phyloP scores from a whole-genome alignment of 2,113 vertebrate genomes.

The Hiodon tergisus region DNA sequence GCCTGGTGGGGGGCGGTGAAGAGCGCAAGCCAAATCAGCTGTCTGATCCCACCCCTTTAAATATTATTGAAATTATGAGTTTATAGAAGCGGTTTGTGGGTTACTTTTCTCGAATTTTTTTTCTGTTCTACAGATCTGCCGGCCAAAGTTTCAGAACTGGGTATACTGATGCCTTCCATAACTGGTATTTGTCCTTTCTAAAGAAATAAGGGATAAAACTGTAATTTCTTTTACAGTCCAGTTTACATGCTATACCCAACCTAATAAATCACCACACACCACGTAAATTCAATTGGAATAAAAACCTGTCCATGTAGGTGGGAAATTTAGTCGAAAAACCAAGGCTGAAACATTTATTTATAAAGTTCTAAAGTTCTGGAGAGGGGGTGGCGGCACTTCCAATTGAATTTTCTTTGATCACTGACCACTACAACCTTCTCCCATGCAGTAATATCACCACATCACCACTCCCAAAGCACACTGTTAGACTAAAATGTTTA shows the following conservation, averaged over 20 bases:
- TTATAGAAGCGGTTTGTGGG: slow-evolving; percentile 43
- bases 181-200: slow-evolving; percentile 57
- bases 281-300: neutral
- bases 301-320: neutral
- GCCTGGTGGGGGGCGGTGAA: slow-evolving; percentile 58
- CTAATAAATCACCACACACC: neutral
- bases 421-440: neutral
- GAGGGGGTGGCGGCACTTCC: neutral
- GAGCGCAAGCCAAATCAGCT: neutral
- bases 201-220: slow-evolving; percentile 46
- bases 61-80: slow-evolving; percentile 31
- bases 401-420: neutral
- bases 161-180: slow-evolving; percentile 42
- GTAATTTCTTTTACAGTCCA: neutral
- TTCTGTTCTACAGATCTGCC: slow-evolving; percentile 48
- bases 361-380: no score
- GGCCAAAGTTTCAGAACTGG: slow-evolving; percentile 48
- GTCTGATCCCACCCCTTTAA: neutral
- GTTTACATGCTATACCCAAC: neutral
- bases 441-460: neutral
- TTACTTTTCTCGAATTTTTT: slow-evolving; percentile 61
- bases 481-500: no score
- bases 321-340: neutral
- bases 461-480: neutral
- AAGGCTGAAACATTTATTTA: neutral